These are phyloP conservation scores for Drosophila cardini DNA, from an alignment of 1,140 invertebrate genomes.

Conservation along the genomic window DNA sequence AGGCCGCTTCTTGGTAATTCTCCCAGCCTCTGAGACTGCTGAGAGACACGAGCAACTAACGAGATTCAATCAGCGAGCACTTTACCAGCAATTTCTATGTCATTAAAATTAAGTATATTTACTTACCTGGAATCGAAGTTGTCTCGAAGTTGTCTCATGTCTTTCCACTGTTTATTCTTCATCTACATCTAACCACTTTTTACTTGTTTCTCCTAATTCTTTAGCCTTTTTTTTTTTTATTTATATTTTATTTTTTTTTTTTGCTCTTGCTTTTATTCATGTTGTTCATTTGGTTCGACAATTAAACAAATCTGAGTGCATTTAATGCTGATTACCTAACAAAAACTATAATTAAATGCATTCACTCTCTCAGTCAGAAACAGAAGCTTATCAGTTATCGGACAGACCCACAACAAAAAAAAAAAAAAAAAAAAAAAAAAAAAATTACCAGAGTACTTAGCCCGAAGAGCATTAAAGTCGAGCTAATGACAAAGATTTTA, in stretches of 20 bases:
- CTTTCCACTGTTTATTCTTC: constrained; percentile 15
- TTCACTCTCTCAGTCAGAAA: constrained; percentile 7
- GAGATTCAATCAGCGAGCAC: constrained; percentile 72
- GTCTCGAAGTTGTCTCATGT: constrained; percentile 46
- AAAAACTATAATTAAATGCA: no score
- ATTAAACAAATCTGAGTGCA: constrained; percentile 51
- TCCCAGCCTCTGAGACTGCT: constrained; percentile 23
- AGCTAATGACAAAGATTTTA: constrained; percentile 14
- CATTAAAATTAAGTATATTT: constrained; percentile 76
- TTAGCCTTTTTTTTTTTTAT: background rate
- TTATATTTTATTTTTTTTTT: background rate
- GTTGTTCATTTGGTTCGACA: constrained; percentile 3
- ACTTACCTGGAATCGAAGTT: constrained; percentile 66
- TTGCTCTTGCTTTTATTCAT: background rate
- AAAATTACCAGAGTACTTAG: background rate
- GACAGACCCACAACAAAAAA: background rate
- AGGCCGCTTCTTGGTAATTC: constrained; percentile 27
- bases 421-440: background rate
- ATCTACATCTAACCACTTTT: constrained; percentile 8
- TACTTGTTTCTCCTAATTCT: background rate
- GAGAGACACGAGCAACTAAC: constrained; percentile 53
- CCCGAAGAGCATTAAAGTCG: constrained; percentile 4
- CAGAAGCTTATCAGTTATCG: constrained; percentile 35
- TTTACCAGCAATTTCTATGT: constrained; percentile 69
- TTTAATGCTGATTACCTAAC: constrained; percentile 42